These are phyloP conservation scores for Aproaerema taeniolella DNA, from an alignment of 2,888 invertebrate genomes.

Conservation along the genomic window DNA sequence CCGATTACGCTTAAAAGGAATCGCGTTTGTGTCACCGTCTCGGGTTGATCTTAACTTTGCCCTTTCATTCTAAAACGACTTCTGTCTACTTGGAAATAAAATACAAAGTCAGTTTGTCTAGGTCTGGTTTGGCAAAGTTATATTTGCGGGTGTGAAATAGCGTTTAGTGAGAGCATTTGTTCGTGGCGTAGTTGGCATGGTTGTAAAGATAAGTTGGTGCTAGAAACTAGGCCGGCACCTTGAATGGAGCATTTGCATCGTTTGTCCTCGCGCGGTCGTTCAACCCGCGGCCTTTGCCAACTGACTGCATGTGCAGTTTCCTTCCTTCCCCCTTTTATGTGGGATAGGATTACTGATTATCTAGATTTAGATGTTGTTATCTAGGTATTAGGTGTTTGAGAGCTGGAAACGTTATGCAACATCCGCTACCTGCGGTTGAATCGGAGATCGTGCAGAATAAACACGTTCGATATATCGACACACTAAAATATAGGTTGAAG, in stretches of 20 bases:
- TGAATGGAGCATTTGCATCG: conserved; percentile 68
- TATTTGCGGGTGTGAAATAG: not conserved
- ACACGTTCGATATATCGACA: no score
- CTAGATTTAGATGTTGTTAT: not conserved
- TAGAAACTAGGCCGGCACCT: conserved; percentile 63
- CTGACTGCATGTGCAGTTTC: conserved; percentile 52
- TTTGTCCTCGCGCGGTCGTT: conserved; percentile 64
- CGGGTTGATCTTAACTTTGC: conserved; percentile 38
- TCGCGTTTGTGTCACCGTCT: conserved; percentile 59
- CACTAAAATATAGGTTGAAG: no score
- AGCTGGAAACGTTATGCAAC: no score
- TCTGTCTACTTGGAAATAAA: conserved; percentile 11
- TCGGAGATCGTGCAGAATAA: no score
- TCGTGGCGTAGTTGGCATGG: conserved; percentile 21
- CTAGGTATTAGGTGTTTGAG: no score
- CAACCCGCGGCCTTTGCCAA: conserved; percentile 51
- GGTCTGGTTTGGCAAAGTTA: no score
- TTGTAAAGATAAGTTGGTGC: conserved; percentile 1
- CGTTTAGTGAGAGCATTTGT: conserved; percentile 16
- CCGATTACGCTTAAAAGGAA: conserved; percentile 65
- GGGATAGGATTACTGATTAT: conserved; percentile 20
- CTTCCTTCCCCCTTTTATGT: conserved; percentile 57
- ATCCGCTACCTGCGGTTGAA: no score
- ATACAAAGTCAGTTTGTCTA: no score
- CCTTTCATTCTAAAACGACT: conserved; percentile 25